phyloP scores from a whole-genome alignment of 2,113 vertebrate species.

The Sphyrna mokarran region DNA sequence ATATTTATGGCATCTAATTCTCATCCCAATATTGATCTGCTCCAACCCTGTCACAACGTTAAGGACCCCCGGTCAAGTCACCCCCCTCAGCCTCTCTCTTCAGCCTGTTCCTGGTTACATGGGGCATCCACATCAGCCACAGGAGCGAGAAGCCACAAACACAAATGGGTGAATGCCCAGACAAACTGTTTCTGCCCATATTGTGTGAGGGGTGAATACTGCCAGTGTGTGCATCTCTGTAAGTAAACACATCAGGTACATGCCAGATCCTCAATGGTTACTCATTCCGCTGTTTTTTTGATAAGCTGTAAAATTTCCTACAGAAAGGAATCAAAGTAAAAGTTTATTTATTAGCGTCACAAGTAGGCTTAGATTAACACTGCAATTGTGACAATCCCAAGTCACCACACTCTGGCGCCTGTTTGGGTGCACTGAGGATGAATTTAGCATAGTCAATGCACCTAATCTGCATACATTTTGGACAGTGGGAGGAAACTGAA shows the following conservation, averaged over 20 bases:
- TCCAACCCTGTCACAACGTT: background rate
- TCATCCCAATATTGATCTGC: background rate
- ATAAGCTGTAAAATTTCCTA: background rate
- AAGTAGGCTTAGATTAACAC: too few relatives aligned
- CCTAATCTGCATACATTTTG: too few relatives aligned
- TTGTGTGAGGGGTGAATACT: background rate
- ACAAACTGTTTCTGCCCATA: background rate
- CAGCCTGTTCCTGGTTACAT: background rate
- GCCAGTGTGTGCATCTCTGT: background rate
- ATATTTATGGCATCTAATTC: background rate
- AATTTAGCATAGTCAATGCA: too few relatives aligned
- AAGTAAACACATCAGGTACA: background rate
- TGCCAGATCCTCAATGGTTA: background rate
- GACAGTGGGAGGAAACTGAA: too few relatives aligned
- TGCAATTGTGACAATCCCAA: too few relatives aligned
- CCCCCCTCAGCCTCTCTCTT: background rate
- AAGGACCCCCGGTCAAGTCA: background rate
- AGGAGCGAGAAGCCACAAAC: background rate
- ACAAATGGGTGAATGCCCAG: background rate
- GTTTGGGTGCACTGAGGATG: too few relatives aligned
- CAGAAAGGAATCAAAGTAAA: background rate
- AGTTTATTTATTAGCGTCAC: too few relatives aligned
- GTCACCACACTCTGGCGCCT: too few relatives aligned
- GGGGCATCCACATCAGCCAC: background rate
- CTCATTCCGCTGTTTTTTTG: background rate